Percentiles rank a stretch among this genome's conserved stretches.
These are phyloP conservation scores for Melipona bicolor DNA, from an alignment of 2,888 invertebrate genomes.

Conservation along the genomic window DNA sequence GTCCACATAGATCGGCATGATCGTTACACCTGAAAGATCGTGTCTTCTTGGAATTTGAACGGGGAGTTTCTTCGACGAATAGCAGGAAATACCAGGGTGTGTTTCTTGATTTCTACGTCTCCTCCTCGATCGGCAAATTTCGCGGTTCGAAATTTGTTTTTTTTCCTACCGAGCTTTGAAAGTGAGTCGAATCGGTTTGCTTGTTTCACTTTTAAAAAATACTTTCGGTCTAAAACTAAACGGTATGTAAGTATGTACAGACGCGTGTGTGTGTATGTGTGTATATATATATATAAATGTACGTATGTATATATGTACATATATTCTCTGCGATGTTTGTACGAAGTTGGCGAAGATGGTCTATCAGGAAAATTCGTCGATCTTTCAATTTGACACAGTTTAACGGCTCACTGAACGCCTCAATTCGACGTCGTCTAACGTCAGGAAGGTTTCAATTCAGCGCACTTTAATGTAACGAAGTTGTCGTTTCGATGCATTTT, in stretches of 20 bases:
- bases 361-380: not conserved
- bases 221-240: not conserved
- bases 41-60: no score
- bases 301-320: not conserved
- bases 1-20: not conserved
- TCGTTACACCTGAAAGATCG: not conserved
- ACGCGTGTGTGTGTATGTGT: no score
- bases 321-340: not conserved
- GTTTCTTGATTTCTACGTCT: no score
- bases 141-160: not conserved
- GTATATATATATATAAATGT: no score
- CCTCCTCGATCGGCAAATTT: not conserved
- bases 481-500: constrained; percentile 32
- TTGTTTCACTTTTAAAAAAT: not conserved
- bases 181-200: not conserved
- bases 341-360: not conserved
- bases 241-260: not conserved
- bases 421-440: constrained; percentile 9
- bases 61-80: not conserved
- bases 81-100: not conserved
- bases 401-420: not conserved
- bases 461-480: constrained; percentile 26
- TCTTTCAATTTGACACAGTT: constrained; percentile 3
- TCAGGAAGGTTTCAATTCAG: constrained; percentile 37
- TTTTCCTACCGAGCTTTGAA: not conserved